Evolutionary conservation across 2,888 invertebrate species (phyloP).

Genomic region (Drosophila lutescens): DNA sequence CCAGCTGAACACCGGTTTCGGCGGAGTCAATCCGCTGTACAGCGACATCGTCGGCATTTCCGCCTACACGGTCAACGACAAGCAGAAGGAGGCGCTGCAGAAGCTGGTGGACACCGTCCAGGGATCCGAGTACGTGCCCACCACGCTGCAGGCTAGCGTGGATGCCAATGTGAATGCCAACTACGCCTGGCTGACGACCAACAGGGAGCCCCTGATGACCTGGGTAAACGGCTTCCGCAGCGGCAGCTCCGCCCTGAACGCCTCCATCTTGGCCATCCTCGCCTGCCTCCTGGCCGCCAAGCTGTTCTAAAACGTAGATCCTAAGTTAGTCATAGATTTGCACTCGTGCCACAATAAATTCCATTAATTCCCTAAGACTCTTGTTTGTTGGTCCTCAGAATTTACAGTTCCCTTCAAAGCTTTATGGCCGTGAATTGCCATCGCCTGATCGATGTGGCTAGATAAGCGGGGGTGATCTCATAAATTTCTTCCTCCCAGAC

Average conservation of each 20-base stretch:
- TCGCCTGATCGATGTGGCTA: background rate
- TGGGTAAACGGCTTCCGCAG: conserved; percentile 67
- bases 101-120: conserved; percentile 69
- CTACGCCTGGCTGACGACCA: conserved; percentile 73
- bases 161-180: conserved; percentile 64
- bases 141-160: conserved; percentile 57
- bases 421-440: conserved; percentile 21
- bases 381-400: conserved; percentile 6
- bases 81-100: conserved; percentile 69
- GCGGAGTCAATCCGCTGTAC: conserved; percentile 73
- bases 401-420: conserved; percentile 8
- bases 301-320: conserved; percentile 54
- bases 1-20: conserved; percentile 66
- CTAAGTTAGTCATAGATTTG: conserved; percentile 47
- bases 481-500: conserved; percentile 19
- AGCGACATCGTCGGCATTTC: conserved; percentile 75
- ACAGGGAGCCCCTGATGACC: conserved; percentile 73
- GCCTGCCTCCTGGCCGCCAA: conserved; percentile 50
- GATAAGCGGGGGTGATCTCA: conserved; percentile 21
- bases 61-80: conserved; percentile 65
- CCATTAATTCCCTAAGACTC: conserved; percentile 5
- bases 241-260: conserved; percentile 51
- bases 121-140: conserved; percentile 49
- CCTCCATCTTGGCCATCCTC: conserved; percentile 55
- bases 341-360: conserved; percentile 25